Evolutionary conservation across 2,113 vertebrate species (phyloP).

Genomic region (Trogon melanurus): DNA sequence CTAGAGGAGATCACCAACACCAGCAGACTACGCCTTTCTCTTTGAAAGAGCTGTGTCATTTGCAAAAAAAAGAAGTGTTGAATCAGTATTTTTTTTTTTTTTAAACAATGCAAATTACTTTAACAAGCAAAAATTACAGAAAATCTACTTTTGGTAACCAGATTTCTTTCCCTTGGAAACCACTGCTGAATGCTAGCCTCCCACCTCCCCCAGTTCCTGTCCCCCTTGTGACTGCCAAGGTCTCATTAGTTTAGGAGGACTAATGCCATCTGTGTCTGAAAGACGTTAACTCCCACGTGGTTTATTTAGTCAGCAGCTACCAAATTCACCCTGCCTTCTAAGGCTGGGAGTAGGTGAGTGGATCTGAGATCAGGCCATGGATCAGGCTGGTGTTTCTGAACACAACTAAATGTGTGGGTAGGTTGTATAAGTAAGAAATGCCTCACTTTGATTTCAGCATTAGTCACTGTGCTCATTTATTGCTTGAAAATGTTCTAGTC

Average conservation of each 20-base stretch:
- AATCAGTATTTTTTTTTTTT: background rate
- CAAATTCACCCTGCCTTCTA: background rate
- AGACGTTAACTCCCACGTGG: slow-evolving; percentile 18
- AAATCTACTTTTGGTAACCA: background rate
- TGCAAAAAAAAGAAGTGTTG: background rate
- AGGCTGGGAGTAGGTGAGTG: slow-evolving; percentile 37
- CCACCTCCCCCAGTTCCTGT: background rate
- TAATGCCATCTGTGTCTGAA: slow-evolving; percentile 54
- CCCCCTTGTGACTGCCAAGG: background rate
- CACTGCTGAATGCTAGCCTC: background rate
- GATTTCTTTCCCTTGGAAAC: background rate
- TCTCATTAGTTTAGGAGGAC: slow-evolving; percentile 40
- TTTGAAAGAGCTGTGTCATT: background rate
- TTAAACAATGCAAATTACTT: background rate
- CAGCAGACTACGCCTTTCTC: background rate
- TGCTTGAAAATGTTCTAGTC: slow-evolving; percentile 23
- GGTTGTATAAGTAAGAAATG: slow-evolving; percentile 16
- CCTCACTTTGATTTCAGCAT: slow-evolving; percentile 11
- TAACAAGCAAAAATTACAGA: background rate
- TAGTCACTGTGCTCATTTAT: slow-evolving; percentile 31
- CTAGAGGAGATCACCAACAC: background rate
- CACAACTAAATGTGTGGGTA: background rate
- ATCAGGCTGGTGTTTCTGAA: slow-evolving; percentile 24
- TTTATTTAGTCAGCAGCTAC: slow-evolving; percentile 42
- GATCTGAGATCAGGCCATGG: slow-evolving; percentile 19